Conservation (phyloP, 2,888 invertebrate genomes). For the Cephus pygmeus region DNA sequence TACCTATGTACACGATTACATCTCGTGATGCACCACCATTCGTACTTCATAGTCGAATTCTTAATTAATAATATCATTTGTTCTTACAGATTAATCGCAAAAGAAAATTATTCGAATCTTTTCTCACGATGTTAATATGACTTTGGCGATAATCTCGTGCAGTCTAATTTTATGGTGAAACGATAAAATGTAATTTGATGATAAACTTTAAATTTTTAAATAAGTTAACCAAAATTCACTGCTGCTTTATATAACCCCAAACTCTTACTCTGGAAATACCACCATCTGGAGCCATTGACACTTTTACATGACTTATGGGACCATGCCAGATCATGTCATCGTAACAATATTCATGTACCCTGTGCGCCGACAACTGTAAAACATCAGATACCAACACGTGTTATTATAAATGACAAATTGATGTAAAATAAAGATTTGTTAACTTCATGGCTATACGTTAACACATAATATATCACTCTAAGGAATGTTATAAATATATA, state of each 20-base stretch:
- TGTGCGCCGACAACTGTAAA: constrained; percentile 69
- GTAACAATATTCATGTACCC: constrained; percentile 66
- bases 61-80: not conserved
- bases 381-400: not conserved
- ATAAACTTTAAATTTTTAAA: not conserved
- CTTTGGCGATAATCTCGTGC: not conserved
- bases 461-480: constrained; percentile 4
- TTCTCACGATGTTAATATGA: not conserved
- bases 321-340: constrained; percentile 57
- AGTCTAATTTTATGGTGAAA: not conserved
- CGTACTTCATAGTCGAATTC: not conserved
- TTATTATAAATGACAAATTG: not conserved
- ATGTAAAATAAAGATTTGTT: not conserved
- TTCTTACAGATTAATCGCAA: not conserved
- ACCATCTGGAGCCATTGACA: constrained; percentile 74
- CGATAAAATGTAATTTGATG: not conserved
- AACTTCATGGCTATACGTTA: constrained; percentile 14
- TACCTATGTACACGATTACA: not conserved
- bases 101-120: not conserved
- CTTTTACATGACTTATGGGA: constrained; percentile 68
- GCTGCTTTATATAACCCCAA: constrained; percentile 47
- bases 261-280: constrained; percentile 73
- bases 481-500: not conserved
- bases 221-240: not conserved
- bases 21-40: not conserved